Evolutionary conservation across 2,113 vertebrate genomes (phyloP), one percentile per base, ranked within the genome.

Genomic region (Corvus hawaiiensis): DNA sequence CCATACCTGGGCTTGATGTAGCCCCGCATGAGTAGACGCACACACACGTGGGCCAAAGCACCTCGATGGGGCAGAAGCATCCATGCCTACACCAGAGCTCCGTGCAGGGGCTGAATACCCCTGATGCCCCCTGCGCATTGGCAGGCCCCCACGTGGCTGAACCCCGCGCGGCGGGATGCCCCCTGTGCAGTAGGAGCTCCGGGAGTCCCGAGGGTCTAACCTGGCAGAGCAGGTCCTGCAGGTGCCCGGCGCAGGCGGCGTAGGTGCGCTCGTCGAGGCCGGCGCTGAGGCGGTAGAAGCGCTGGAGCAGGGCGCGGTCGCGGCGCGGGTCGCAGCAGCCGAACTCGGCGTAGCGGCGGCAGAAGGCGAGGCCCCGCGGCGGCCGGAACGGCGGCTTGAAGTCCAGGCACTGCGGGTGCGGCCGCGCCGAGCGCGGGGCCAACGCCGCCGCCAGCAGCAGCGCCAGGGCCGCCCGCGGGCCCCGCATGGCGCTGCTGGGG

Each of bases 351-450:
- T 99, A 99, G 97, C 98, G 98, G 6, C 97, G 89, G 97, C 99
- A 99, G 91, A 99, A 99, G 81, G 96, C 83, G 75, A 99, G 98
- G 93, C 98, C 97, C 75, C 89, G 87, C 58, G 95, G 97, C 51
- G 99, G 98, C 87, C 98, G 97, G 96, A 99, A 99, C n/a, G 99
- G 99, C 44, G 99, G 99, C 95, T 99, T 99, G 92, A 99, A 99
- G 95, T 99, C 99, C 98, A 99, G 91, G 96, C 99, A 99, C 95
- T 99, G 99, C 24, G 99, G 99, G 95, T 99, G 99, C 46, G 89
- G 86, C 46, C 69, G 89, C 17, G 82, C 98, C 87, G 97, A 94
- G 19, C 91, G 79, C 59, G 84, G 93, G 37, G 59, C 89, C 41
- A 96, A 32, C 9, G 63, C 91, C 89, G 94, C 90, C 68, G 72